These are phyloP conservation scores for Carettochelys insculpta DNA, from an alignment of 2,113 vertebrate species.

Conservation along the genomic window DNA sequence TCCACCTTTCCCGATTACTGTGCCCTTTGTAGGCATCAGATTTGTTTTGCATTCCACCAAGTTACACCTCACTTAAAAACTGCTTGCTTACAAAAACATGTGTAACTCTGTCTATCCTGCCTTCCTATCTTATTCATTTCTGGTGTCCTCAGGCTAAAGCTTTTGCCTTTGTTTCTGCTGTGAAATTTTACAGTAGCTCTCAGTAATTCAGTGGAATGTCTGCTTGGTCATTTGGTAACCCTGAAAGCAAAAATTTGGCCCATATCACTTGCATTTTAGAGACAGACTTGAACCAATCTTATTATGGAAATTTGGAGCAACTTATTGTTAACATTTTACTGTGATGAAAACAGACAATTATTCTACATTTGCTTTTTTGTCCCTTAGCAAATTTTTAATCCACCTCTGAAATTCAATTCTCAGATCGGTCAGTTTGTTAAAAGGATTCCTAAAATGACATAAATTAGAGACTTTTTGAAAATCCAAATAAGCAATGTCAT, in stretches of 20 bases:
- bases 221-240: not conserved
- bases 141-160: not conserved
- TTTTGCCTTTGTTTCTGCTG: not conserved
- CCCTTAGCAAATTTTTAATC: not conserved
- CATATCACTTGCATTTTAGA: not conserved
- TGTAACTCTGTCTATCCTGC: constrained; percentile 1
- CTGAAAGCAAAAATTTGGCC: not conserved
- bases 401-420: not conserved
- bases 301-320: not conserved
- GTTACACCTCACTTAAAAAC: no score
- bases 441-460: not conserved
- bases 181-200: not conserved
- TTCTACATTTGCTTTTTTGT: not conserved
- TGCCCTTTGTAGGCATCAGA: no score
- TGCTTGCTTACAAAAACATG: no score
- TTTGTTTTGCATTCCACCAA: no score
- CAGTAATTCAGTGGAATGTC: not conserved
- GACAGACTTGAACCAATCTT: not conserved
- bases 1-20: no score
- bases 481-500: constrained; percentile 19
- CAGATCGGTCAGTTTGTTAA: constrained; percentile 34
- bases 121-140: not conserved
- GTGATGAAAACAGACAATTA: not conserved
- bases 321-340: not conserved
- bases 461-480: constrained; percentile 21